phyloP scores from a whole-genome alignment of 2,888 invertebrate species.

The Parelbella ahira region DNA sequence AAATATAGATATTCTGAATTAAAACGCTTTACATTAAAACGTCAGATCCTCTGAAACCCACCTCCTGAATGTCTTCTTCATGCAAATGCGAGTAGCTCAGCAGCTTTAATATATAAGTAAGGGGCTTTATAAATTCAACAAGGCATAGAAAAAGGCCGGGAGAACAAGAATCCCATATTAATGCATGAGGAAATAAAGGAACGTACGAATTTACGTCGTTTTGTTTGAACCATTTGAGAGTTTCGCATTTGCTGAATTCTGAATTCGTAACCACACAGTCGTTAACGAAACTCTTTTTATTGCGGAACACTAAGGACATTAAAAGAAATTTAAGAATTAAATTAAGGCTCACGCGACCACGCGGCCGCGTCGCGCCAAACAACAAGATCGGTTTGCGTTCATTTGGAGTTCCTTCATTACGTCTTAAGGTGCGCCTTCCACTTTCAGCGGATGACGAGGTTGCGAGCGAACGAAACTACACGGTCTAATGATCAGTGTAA shows the following conservation, averaged over 20 bases:
- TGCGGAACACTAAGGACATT: conserved; percentile 18
- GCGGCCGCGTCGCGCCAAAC: conserved; percentile 40
- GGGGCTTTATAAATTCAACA: conserved; percentile 16
- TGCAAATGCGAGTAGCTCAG: conserved; percentile 10
- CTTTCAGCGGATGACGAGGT: too few species aligned
- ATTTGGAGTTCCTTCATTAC: too few species aligned
- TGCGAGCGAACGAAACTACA: too few species aligned
- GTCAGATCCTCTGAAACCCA: background rate
- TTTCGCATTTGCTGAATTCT: conserved; percentile 15
- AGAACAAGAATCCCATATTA: conserved; percentile 21
- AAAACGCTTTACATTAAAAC: conserved; percentile 3
- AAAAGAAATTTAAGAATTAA: conserved; percentile 36
- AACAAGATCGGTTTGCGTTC: conserved; percentile 32
- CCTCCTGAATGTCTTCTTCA: conserved; percentile 15
- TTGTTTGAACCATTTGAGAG: conserved; percentile 11
- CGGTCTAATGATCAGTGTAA: too few species aligned
- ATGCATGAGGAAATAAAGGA: conserved; percentile 17
- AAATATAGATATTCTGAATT: background rate
- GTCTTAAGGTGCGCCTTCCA: too few species aligned
- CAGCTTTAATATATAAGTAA: conserved; percentile 19
- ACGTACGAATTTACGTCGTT: conserved; percentile 15
- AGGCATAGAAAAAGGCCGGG: conserved; percentile 11
- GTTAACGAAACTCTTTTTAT: conserved; percentile 18
- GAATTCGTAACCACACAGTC: conserved; percentile 8
- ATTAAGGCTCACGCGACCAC: conserved; percentile 40